Evolutionary conservation across 2,113 vertebrate genomes (phyloP).

Genomic region (Eurystomus gularis): DNA sequence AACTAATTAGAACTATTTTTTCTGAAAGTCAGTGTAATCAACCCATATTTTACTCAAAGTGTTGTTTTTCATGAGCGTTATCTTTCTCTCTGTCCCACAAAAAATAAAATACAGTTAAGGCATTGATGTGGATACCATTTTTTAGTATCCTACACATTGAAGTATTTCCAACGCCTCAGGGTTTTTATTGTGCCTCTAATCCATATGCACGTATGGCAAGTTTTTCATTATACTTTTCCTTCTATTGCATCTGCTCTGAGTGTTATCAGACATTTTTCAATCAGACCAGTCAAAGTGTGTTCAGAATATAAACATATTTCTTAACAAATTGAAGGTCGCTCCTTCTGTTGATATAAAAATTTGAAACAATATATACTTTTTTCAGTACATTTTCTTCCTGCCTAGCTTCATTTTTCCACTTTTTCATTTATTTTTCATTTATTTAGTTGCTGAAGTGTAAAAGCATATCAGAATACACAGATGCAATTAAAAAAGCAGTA

Average conservation of each 20-base stretch:
- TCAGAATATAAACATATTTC: slow-evolving; percentile 19
- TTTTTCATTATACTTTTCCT: slow-evolving; percentile 33
- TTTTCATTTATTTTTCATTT: neutral
- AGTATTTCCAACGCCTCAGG: slow-evolving; percentile 4
- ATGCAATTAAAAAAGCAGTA: neutral
- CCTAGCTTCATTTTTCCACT: neutral
- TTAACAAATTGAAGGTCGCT: neutral
- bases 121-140: neutral
- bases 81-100: neutral
- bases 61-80: neutral
- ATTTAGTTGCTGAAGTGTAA: neutral
- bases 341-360: slow-evolving; percentile 29
- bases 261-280: slow-evolving; percentile 49
- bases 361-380: neutral
- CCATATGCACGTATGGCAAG: neutral
- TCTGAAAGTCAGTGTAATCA: neutral
- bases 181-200: neutral
- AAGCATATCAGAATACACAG: neutral
- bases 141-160: neutral
- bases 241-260: neutral
- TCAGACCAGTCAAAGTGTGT: slow-evolving; percentile 33
- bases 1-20: neutral
- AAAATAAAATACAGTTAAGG: neutral
- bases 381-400: neutral
- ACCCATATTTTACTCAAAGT: neutral